Percentiles rank a stretch among this genome's conserved stretches.
phyloP scores from a whole-genome alignment of 2,888 invertebrate genomes.

The Unio pictorum region DNA sequence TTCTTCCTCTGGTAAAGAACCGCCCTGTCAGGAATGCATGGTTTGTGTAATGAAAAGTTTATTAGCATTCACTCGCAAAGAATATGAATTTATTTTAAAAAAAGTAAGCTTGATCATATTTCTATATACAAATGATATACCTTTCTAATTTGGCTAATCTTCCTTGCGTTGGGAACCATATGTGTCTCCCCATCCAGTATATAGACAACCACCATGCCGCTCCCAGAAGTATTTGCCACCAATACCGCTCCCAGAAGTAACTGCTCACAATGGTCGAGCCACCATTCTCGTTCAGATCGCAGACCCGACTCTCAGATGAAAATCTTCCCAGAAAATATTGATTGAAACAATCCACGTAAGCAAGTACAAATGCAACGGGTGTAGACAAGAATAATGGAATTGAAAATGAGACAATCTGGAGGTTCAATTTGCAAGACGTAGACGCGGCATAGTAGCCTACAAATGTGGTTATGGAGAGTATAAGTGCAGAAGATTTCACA shows the following conservation, averaged over 20 bases:
- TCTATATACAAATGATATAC: conserved; percentile 14
- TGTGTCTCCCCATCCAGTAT: conserved; percentile 63
- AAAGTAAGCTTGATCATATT: no score
- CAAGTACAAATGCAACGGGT: conserved; percentile 55
- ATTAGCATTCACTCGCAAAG: no score
- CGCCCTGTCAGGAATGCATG: no score
- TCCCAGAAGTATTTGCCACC: conserved; percentile 27
- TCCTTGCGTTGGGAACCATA: conserved; percentile 61
- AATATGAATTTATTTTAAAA: no score
- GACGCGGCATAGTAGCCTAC: conserved; percentile 71
- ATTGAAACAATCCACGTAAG: conserved; percentile 20
- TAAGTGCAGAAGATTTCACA: conserved; percentile 27
- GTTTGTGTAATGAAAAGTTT: no score
- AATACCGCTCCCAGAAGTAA: neutral
- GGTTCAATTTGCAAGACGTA: conserved; percentile 73
- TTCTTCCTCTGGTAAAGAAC: no score
- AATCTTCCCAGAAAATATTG: conserved; percentile 7
- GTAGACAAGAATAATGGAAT: conserved; percentile 70
- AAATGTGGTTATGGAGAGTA: conserved; percentile 31
- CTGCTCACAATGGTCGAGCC: neutral
- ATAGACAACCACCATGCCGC: conserved; percentile 55
- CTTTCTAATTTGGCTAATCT: conserved; percentile 61
- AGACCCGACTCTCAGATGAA: conserved; percentile 17
- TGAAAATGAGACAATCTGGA: conserved; percentile 72
- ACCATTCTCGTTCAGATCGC: neutral